Conservation (phyloP, 2,113 vertebrate genomes). For the Falcunculus frontatus region DNA sequence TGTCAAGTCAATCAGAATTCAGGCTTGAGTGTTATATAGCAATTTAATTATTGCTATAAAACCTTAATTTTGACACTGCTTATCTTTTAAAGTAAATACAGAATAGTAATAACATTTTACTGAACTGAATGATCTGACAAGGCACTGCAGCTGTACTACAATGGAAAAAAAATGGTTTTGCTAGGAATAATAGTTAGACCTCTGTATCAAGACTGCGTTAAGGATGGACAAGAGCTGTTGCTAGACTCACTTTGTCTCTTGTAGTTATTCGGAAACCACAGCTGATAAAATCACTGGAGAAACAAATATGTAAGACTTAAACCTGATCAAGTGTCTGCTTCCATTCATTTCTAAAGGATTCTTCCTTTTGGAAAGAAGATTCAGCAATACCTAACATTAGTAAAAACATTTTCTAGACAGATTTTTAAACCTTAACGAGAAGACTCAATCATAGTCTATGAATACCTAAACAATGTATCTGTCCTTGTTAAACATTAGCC, state of each 20-base stretch:
- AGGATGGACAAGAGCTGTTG: background rate
- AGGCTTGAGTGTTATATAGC: background rate
- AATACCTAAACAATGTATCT: background rate
- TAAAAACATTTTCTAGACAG: background rate
- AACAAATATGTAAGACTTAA: background rate
- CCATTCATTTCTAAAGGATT: background rate
- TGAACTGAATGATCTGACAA: background rate
- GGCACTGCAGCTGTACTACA: background rate
- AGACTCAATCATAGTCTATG: background rate
- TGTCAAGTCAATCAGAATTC: conserved; percentile 14
- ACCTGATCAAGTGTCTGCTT: background rate
- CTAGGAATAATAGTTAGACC: background rate
- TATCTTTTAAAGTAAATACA: conserved; percentile 33
- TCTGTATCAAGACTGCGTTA: background rate
- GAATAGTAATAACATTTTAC: background rate
- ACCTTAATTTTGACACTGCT: background rate
- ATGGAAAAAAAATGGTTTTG: background rate
- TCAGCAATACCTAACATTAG: background rate
- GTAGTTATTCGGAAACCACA: background rate
- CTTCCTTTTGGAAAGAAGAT: background rate
- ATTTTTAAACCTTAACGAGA: background rate
- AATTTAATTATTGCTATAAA: conserved; percentile 29
- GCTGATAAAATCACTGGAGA: background rate
- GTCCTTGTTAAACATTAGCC: background rate
- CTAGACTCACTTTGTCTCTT: background rate